Evolutionary conservation across 2,888 invertebrate genomes (phyloP).

Genomic region (Cerceris ruficornis): DNA sequence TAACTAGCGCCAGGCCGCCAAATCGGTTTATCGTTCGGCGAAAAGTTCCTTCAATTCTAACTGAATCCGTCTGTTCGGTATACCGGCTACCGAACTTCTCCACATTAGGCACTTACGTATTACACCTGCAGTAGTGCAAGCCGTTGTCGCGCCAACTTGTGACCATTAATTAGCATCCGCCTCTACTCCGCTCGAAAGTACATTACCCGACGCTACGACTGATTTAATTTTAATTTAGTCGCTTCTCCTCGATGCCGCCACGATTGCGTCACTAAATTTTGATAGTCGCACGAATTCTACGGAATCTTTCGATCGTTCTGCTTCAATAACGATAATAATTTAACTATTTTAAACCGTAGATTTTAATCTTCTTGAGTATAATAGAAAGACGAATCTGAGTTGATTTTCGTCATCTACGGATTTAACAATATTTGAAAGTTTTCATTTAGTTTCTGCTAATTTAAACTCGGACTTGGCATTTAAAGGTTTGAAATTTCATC

Average conservation of each 20-base stretch:
- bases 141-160: conserved; percentile 66
- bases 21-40: conserved; percentile 78
- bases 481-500: too few species aligned
- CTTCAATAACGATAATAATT: too few species aligned
- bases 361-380: too few species aligned
- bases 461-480: too few species aligned
- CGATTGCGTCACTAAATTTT: background rate
- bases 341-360: too few species aligned
- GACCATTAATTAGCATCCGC: conserved; percentile 66
- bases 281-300: too few species aligned
- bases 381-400: too few species aligned
- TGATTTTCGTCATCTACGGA: too few species aligned
- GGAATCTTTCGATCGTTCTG: too few species aligned
- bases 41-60: conserved; percentile 77
- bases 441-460: too few species aligned
- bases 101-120: conserved; percentile 67
- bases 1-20: conserved; percentile 76
- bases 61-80: conserved; percentile 68
- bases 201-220: conserved; percentile 45
- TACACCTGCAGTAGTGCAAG: conserved; percentile 61
- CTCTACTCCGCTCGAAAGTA: conserved; percentile 46
- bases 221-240: conserved; percentile 48
- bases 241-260: background rate
- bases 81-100: conserved; percentile 54
- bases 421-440: too few species aligned